Conservation (phyloP, 1,140 invertebrate species). For the Sycophila sp. region DNA sequence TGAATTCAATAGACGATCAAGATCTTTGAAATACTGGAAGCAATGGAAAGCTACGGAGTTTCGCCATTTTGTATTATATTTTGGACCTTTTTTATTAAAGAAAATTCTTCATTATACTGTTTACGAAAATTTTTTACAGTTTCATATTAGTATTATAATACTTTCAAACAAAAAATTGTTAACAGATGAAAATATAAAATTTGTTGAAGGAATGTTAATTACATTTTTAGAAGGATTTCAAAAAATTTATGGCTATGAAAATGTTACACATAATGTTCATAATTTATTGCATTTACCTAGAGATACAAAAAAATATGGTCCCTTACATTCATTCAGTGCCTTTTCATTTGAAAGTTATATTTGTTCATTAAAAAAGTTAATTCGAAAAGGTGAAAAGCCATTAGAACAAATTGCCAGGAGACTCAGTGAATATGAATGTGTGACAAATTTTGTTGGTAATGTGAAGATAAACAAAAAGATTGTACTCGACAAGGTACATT, state of each 20-base stretch:
- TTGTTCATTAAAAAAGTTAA: conserved; percentile 18
- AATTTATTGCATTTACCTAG: conserved; percentile 41
- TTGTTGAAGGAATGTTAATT: background rate
- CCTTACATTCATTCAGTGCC: conserved; percentile 17
- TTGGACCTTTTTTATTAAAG: background rate
- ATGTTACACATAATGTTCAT: conserved; percentile 46
- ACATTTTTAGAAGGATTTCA: background rate
- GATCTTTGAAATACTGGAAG: conserved; percentile 13
- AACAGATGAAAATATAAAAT: background rate
- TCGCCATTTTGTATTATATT: background rate
- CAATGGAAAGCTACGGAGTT: background rate
- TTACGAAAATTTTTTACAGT: too few relatives aligned
- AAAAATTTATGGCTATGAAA: conserved; percentile 33
- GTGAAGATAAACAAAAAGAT: background rate
- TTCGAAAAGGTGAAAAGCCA: background rate
- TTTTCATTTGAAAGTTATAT: conserved; percentile 29
- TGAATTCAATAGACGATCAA: background rate
- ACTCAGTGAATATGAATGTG: background rate
- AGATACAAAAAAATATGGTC: conserved; percentile 34
- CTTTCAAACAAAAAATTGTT: background rate
- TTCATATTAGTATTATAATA: too few relatives aligned
- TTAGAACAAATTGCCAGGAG: conserved; percentile 6
- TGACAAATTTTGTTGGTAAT: background rate
- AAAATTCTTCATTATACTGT: background rate
- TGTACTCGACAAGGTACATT: background rate